Evolutionary conservation across 1,140 invertebrate genomes (phyloP), one percentile per base, ranked within the genome.

Genomic region (Portunus trituberculatus): DNA sequence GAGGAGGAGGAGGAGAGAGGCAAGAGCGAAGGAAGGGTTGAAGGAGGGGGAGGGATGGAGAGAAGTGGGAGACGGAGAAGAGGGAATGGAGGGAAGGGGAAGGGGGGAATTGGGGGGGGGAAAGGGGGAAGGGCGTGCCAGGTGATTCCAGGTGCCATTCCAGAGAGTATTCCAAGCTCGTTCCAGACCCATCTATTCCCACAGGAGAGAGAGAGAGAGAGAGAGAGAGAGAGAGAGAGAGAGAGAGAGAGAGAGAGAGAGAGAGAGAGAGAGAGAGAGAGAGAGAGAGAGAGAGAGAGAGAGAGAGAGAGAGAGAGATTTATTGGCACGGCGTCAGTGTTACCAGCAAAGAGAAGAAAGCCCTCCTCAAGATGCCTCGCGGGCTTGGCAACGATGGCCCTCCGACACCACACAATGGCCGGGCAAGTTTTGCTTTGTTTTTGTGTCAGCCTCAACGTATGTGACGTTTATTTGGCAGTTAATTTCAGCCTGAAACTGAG

Each of bases 391-490:
- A 76, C 67, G 67, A 76, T 76, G 67, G 20, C 6, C 25, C 25
- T 25, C 67, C 67, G 67, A 76, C 67, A 76, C 67, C 67, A 76
- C 67, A 76, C 67, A 76, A 76, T 76, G 67, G 67, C 67, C 67
- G 67, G 67, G 20, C 67, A 76, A 76, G 67, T 76, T 76, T 76
- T 76, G 67, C 67, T 76, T 76, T 76, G 67, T 76, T 76, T 76
- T 76, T 76, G 67, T 76, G 67, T 76, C 67, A 76, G 67, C 67
- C 67, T 76, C 67, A 76, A 76, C 67, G 12, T 76, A 76, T 76
- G 67, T 76, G 67, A 76, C 67, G 67, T 76, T 76, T 76, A 76
- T 76, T 76, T 76, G 67, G 67, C 67, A 76, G 67, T 76, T 76
- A 76, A 76, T 76, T 76, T 76, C 67, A 76, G 67, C 20, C 67